phyloP scores from a whole-genome alignment of 2,797 vertebrate genomes.

The Pygocentrus nattereri region DNA sequence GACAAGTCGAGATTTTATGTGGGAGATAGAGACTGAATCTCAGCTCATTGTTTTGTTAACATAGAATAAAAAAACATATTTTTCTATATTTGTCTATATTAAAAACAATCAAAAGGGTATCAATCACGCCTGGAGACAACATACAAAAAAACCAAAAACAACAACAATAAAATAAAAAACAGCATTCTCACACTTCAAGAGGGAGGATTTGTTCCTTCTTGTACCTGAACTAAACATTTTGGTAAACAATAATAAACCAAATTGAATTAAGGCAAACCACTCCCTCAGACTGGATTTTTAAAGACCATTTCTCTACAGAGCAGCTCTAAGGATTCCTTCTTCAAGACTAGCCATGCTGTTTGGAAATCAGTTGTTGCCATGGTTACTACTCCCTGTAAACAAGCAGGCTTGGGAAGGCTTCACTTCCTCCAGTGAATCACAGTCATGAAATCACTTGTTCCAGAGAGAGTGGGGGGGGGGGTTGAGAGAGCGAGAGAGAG shows the following conservation, averaged over 20 bases:
- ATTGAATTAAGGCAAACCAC: no score
- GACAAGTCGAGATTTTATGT: slow-evolving; percentile 33
- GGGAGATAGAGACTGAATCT: slow-evolving; percentile 28
- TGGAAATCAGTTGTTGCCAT: slow-evolving; percentile 52
- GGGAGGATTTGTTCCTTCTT: not conserved
- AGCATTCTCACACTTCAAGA: not conserved
- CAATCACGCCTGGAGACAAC: slow-evolving; percentile 32
- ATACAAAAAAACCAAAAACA: not conserved
- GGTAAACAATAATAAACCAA: not conserved
- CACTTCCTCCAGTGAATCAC: slow-evolving; percentile 52
- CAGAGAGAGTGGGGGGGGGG: slow-evolving; percentile 39
- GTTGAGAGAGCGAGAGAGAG: not conserved
- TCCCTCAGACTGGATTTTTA: not conserved
- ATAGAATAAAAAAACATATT: not conserved
- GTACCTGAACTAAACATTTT: not conserved
- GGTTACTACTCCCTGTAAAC: slow-evolving; percentile 48
- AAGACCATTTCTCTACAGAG: not conserved
- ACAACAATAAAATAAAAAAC: not conserved
- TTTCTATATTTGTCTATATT: not conserved
- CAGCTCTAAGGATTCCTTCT: no score
- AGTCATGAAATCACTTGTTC: slow-evolving; percentile 51
- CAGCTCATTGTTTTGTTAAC: slow-evolving; percentile 16
- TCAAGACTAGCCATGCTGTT: slow-evolving; percentile 10
- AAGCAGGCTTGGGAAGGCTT: slow-evolving; percentile 33
- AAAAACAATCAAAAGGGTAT: no score